Evolutionary conservation across 2,797 vertebrate species (phyloP).

Genomic region (Lophotriccus pileatus): DNA sequence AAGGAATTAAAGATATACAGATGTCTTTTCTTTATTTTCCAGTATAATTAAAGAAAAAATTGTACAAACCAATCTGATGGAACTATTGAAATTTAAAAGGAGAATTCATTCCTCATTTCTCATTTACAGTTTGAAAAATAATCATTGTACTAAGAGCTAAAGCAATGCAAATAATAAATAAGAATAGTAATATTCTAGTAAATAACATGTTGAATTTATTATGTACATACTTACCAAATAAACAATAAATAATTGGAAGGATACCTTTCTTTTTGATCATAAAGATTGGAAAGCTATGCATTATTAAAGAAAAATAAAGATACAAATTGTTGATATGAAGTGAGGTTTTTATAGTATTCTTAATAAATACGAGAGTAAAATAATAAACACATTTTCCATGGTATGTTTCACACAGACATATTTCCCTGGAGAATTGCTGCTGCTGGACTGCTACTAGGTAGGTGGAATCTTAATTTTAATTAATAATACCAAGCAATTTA

Average conservation of each 20-base stretch:
- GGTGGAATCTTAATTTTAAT: neutral
- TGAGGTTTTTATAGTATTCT: neutral
- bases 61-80: neutral
- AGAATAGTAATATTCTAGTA: neutral
- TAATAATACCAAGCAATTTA: neutral
- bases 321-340: neutral
- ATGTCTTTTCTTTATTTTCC: neutral
- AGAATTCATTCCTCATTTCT: neutral
- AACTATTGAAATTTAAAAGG: neutral
- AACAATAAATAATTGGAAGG: neutral
- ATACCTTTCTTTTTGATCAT: neutral
- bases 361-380: neutral
- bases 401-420: neutral
- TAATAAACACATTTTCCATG: neutral
- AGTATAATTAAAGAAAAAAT: neutral
- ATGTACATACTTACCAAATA: neutral
- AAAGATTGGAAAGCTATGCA: neutral
- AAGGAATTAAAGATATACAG: neutral
- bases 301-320: neutral
- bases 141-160: neutral
- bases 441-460: neutral
- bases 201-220: neutral
- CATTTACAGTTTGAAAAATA: neutral
- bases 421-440: neutral
- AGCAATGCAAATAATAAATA: neutral